Evolutionary conservation across 2,113 vertebrate species (phyloP).

Genomic region (Alosa alosa): DNA sequence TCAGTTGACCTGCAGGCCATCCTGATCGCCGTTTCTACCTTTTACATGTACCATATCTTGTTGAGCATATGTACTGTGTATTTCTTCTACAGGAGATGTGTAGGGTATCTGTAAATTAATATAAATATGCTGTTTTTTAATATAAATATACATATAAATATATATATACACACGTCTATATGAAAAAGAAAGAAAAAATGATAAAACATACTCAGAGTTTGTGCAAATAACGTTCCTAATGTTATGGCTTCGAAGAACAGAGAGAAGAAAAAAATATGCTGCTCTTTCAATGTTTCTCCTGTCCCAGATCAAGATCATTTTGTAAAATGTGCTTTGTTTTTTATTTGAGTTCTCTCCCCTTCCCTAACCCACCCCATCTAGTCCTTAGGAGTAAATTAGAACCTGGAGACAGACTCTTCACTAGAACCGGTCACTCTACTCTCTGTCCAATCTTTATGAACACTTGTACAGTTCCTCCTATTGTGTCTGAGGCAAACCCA

Average conservation of each 20-base stretch:
- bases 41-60: slow-evolving; percentile 88
- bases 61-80: slow-evolving; percentile 87
- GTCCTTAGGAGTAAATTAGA: background rate
- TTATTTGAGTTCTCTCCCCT: background rate
- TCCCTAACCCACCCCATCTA: background rate
- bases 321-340: slow-evolving; percentile 34
- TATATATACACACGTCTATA: slow-evolving; percentile 68
- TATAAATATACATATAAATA: slow-evolving; percentile 70
- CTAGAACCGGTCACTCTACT: background rate
- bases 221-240: slow-evolving; percentile 76
- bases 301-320: slow-evolving; percentile 75
- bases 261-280: slow-evolving; percentile 74
- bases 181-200: slow-evolving; percentile 74
- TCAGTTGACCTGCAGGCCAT: slow-evolving; percentile 57
- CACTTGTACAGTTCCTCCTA: slow-evolving; percentile 20
- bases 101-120: slow-evolving; percentile 87
- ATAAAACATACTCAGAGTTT: slow-evolving; percentile 83
- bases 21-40: slow-evolving; percentile 73
- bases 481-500: slow-evolving; percentile 25
- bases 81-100: slow-evolving; percentile 84
- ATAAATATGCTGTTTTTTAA: slow-evolving; percentile 89
- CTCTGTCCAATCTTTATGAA: background rate
- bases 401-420: background rate
- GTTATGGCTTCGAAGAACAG: slow-evolving; percentile 72
- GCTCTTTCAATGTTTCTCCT: slow-evolving; percentile 75